Conservation (phyloP, 2,888 invertebrate species). For the Kryphioiulus occultus region DNA sequence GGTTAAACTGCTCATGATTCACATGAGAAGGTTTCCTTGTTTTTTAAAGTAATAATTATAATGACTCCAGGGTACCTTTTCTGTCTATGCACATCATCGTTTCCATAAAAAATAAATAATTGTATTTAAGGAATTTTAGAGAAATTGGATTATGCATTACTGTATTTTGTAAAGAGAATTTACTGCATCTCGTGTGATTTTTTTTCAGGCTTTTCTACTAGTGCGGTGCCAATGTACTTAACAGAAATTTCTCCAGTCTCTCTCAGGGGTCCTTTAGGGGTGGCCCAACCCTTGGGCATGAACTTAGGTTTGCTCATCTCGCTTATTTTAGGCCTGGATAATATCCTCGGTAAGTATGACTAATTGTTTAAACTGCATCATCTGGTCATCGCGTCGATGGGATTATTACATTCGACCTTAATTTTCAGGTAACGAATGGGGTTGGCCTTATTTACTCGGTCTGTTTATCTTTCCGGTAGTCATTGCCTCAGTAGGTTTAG, state of each 20-base stretch:
- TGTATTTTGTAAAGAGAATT: not conserved
- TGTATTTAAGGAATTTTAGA: too few relatives aligned
- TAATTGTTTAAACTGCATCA: not conserved
- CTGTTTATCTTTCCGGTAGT: constrained; percentile 75
- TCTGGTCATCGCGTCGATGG: not conserved
- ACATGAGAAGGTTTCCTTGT: too few relatives aligned
- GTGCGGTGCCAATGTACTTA: constrained; percentile 89
- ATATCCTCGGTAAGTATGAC: constrained; percentile 64
- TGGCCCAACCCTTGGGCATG: constrained; percentile 81
- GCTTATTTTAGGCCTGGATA: constrained; percentile 74
- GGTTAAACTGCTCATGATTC: too few relatives aligned
- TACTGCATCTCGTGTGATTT: not conserved
- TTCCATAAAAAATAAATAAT: not conserved
- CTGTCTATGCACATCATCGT: not conserved
- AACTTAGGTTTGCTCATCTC: constrained; percentile 78
- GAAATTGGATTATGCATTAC: not conserved
- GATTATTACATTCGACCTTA: not conserved
- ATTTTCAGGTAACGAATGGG: constrained; percentile 52
- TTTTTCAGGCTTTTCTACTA: constrained; percentile 75
- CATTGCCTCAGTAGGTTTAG: constrained; percentile 71
- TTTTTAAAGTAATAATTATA: not conserved
- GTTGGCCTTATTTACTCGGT: constrained; percentile 81
- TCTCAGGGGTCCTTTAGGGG: constrained; percentile 84
- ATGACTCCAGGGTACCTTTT: not conserved
- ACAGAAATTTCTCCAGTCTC: constrained; percentile 82